Percentiles rank a stretch among this genome's conserved stretches.
These are phyloP conservation scores for Stichopus horrens DNA, from an alignment of 53 echinoderm and acorn worm species.

Conservation along the genomic window DNA sequence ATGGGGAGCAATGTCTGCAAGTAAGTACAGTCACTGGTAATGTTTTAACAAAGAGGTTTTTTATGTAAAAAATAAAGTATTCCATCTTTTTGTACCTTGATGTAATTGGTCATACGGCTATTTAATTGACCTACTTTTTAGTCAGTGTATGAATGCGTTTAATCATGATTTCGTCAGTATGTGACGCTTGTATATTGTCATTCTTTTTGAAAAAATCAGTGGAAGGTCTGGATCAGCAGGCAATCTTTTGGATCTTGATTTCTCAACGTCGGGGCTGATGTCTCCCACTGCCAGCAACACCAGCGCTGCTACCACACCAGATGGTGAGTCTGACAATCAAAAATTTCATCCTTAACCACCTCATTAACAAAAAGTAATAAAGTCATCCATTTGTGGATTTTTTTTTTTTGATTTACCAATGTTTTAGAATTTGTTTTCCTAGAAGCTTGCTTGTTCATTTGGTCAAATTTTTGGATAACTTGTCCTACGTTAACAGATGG, in stretches of 20 bases:
- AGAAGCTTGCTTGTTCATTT: too few relatives aligned
- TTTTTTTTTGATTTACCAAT: not conserved
- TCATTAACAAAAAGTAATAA: not conserved
- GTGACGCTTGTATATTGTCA: too few relatives aligned
- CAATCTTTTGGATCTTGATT: conserved; percentile 84
- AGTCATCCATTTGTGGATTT: not conserved
- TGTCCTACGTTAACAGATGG: not conserved
- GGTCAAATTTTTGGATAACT: not conserved
- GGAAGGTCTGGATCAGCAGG: conserved; percentile 70
- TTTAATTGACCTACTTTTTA: too few relatives aligned
- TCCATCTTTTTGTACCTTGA: too few relatives aligned
- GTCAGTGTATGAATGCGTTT: too few relatives aligned
- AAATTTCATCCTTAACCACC: not conserved
- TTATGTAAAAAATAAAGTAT: too few relatives aligned
- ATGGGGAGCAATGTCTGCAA: too few relatives aligned
- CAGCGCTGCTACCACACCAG: conserved; percentile 80
- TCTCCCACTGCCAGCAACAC: conserved; percentile 76
- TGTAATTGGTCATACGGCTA: too few relatives aligned
- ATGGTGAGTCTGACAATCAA: conserved; percentile 66
- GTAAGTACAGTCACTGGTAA: too few relatives aligned
- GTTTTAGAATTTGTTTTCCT: not conserved
- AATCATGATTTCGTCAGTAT: too few relatives aligned
- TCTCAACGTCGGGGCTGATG: conserved; percentile 62
- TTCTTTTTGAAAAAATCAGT: conserved; percentile 42
- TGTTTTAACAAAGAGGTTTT: too few relatives aligned